These are phyloP conservation scores for Leptopterna dolabrata DNA, from an alignment of 2,888 invertebrate species.

Conservation along the genomic window DNA sequence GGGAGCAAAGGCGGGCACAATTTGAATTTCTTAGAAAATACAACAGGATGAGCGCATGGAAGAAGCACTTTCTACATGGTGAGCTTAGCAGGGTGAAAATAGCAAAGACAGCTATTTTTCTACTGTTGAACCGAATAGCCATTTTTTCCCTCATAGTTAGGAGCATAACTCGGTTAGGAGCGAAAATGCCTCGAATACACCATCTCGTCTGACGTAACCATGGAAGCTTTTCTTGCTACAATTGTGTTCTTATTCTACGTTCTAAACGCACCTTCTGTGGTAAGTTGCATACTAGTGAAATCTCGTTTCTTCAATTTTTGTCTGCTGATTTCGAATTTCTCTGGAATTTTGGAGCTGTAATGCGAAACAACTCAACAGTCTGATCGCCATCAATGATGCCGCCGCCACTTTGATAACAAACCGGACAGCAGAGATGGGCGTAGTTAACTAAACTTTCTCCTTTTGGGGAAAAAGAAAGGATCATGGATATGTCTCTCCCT, in stretches of 20 bases:
- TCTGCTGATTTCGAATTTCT: neutral
- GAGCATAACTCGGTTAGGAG: neutral
- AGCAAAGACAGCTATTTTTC: too few relatives aligned
- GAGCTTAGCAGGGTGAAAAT: too few relatives aligned
- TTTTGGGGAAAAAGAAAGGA: too few relatives aligned
- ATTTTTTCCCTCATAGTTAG: too few relatives aligned
- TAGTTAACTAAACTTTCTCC: too few relatives aligned
- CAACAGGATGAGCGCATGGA: too few relatives aligned
- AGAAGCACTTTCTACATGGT: too few relatives aligned
- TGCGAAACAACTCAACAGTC: neutral
- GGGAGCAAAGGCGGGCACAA: too few relatives aligned
- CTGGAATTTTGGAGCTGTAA: neutral
- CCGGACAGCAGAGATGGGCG: too few relatives aligned
- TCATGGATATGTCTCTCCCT: too few relatives aligned
- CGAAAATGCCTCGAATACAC: neutral
- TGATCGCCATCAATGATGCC: neutral
- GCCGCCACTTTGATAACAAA: neutral
- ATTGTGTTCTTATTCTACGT: neutral
- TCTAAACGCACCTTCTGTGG: neutral
- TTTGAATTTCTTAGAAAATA: too few relatives aligned
- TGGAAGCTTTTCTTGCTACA: slow-evolving; percentile 19
- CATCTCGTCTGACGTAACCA: neutral
- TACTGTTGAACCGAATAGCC: too few relatives aligned
- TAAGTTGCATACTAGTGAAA: neutral
- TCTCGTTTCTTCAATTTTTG: neutral